Evolutionary conservation across 2,888 invertebrate species (phyloP), one percentile per base, ranked within the genome.

Genomic region (Meganola albula): DNA sequence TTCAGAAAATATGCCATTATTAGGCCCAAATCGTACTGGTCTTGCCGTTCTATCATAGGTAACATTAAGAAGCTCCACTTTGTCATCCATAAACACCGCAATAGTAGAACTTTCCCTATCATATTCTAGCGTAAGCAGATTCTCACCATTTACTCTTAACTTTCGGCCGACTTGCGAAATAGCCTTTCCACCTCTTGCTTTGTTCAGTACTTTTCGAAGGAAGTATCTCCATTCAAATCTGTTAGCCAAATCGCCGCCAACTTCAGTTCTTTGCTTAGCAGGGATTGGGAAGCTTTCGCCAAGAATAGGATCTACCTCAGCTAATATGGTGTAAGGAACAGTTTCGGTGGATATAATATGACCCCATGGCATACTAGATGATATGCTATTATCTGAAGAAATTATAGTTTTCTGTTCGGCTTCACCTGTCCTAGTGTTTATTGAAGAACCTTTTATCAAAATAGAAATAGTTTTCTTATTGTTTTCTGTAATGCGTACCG

Each of bases 191-290:
- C 65, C 64, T 62, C 89, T 88, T 64, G 80, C 88, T 86, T 88
- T 91, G 52, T 82, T 87, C 47, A 91, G 89, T 18, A 92, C 88
- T 42, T 94, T 90, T 27, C 96, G 87, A 37, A 96, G 87, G 83
- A 96, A 96, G 78, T 96, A 98, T 22, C 97, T 89, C 98, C 98
- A 98, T 78, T 98, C 98, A 59, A 98, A 95, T 44, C 97, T 89
- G 62, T 97, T 97, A 0, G 96, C 95, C 32, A 96, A 73, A 63
- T 97, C 96, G 0, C 96, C 95, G 12, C 95, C 94, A 9, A 96
- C 92, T 83, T 96, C 96, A 0, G 94, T 95, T 37, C 93, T 90
- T 68, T 96, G 96, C 63, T 96, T 95, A 0, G 95, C 94, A 1
- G 96, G 95, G 0, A 96, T 95, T 0, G 96, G 96, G 62, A 95